Evolutionary conservation across 2,113 vertebrate genomes (phyloP), one percentile per base, ranked within the genome.

Genomic region (Colossoma macropomum): DNA sequence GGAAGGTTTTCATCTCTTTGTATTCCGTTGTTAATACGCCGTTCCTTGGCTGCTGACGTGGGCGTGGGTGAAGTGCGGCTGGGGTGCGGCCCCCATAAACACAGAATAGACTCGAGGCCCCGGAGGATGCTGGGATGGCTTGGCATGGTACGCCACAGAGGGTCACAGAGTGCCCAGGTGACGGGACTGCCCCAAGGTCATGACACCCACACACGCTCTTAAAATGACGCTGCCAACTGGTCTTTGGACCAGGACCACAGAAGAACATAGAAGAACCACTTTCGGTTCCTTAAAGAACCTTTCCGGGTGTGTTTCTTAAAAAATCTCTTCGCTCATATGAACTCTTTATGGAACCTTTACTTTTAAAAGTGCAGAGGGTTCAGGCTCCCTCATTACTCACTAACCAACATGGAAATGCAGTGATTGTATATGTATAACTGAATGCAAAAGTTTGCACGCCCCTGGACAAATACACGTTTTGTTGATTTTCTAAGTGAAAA

Each of bases 71-170:
- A 69, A 90, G 87, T 84, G 21, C 27, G 73, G 75, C 87, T 84
- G 86, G 89, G 91, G 92, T 89, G 91, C 91, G 92, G 91, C 89
- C 92, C 77, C 79, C 80, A 89, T 91, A 91, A 92, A 93, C 75
- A 48, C 84, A 81, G 32, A 83, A 86, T 77, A 83, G 75, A 77
- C 82, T 81, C 81, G 59, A 21, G 81, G 88, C 81, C 73, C 78
- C 11, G 17, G 66, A 90, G 84, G 88, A 85, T 88, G 83, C 25
- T 85, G 86, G 84, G 86, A 87, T 81, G 77, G n/a, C 63, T 83
- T 66, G 52, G 25, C 4, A 13, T 59, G 41, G 16, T 83, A 62
- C 69, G 73, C 32, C 80, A 56, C 1, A 19, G 52, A 8, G 52
- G 59, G 48, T 38, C 63, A 28, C 6, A 41, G 56, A 38, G 75